A percentile compares a stretch with the other conserved stretches of the same genome.
These are phyloP conservation scores for Leuciscus idus DNA, from an alignment of 2,113 vertebrate species.

Conservation along the genomic window DNA sequence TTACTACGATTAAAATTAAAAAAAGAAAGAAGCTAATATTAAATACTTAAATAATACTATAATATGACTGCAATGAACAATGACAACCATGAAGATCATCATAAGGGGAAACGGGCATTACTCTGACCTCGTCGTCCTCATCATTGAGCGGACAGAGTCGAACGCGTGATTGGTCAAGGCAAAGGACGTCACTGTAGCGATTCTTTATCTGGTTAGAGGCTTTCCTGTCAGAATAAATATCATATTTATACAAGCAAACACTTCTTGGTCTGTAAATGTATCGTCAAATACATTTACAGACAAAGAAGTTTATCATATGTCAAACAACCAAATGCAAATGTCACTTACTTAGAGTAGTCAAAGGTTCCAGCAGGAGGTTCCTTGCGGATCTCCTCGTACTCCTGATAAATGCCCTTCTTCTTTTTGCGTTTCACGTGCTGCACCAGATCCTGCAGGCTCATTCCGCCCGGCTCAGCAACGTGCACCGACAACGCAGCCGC, in stretches of 20 bases:
- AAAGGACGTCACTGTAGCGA: conserved; percentile 82
- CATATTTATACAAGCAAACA: not conserved
- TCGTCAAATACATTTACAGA: not conserved
- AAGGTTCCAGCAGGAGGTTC: conserved; percentile 78
- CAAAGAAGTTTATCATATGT: too few relatives aligned
- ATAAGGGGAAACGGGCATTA: not conserved
- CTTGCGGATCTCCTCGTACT: conserved; percentile 82
- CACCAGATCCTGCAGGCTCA: conserved; percentile 74
- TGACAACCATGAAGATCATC: not conserved
- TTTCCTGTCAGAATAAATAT: conserved; percentile 67
- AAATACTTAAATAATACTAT: not conserved
- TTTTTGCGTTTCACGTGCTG: conserved; percentile 77
- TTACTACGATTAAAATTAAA: too few relatives aligned
- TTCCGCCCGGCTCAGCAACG: conserved; percentile 75
- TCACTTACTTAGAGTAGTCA: conserved; percentile 80
- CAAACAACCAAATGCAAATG: not conserved
- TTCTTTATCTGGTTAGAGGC: conserved; percentile 82
- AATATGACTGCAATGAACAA: not conserved
- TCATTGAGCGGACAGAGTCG: conserved; percentile 72
- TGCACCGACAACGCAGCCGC: conserved; percentile 73
- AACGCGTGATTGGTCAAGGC: conserved; percentile 80
- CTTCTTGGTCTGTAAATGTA: not conserved
- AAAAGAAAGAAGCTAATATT: not conserved
- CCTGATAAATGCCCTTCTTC: conserved; percentile 82
- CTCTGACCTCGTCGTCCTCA: conserved; percentile 76